Evolutionary conservation across 2,113 vertebrate genomes (phyloP).

Genomic region (Ranitomeya variabilis): DNA sequence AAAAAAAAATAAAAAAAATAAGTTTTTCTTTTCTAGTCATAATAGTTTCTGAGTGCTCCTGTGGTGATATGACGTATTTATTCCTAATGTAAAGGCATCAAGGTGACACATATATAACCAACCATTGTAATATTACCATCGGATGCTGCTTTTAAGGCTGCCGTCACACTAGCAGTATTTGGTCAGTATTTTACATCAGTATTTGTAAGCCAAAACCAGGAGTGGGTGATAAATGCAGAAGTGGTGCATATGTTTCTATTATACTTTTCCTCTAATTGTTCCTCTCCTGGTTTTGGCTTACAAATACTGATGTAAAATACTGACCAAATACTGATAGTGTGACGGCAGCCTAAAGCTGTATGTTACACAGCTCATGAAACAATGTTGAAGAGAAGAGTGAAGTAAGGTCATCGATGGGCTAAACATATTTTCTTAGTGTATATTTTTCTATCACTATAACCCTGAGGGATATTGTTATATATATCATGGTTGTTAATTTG

Average conservation of each 20-base stretch:
- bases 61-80: slow-evolving; percentile 32
- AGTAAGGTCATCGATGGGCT: neutral
- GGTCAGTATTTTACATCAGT: too few relatives aligned
- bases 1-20: neutral
- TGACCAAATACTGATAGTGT: too few relatives aligned
- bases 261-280: too few relatives aligned
- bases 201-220: too few relatives aligned
- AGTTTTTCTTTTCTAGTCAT: slow-evolving; percentile 36
- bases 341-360: too few relatives aligned
- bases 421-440: neutral
- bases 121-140: neutral
- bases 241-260: too few relatives aligned
- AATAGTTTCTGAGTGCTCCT: slow-evolving; percentile 28
- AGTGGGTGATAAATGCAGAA: too few relatives aligned
- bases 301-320: too few relatives aligned
- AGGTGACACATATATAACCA: slow-evolving; percentile 5
- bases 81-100: slow-evolving; percentile 16
- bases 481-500: neutral
- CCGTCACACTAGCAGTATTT: too few relatives aligned
- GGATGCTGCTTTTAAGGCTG: slow-evolving; percentile 4
- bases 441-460: neutral
- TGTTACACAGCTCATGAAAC: slow-evolving; percentile 10
- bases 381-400: slow-evolving; percentile 9
- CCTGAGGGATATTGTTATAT: neutral
- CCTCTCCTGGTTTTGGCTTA: too few relatives aligned